phyloP scores from a whole-genome alignment of 1,140 invertebrate genomes.

The Drosophila gunungcola region DNA sequence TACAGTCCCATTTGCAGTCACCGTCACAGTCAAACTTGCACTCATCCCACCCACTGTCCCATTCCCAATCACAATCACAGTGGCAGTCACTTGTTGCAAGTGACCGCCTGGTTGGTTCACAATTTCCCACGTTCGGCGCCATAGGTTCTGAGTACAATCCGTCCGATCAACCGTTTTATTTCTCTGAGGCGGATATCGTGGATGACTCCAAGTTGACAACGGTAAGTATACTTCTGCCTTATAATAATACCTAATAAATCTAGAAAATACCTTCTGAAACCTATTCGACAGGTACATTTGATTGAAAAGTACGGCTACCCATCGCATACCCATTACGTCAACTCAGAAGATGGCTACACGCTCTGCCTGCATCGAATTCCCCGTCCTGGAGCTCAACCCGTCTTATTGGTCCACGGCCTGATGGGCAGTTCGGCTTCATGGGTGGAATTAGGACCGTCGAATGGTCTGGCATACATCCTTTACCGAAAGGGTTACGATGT shows the following conservation, averaged over 20 bases:
- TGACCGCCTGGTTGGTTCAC: background rate
- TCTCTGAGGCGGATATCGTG: constrained; percentile 3
- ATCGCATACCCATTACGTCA: constrained; percentile 85
- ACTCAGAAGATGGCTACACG: constrained; percentile 86
- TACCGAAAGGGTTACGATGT: constrained; percentile 89
- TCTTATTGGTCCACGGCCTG: constrained; percentile 89
- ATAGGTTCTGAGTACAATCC: no score
- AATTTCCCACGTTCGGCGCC: background rate
- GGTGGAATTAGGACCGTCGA: constrained; percentile 86
- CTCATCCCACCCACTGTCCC: background rate
- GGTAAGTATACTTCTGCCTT: background rate
- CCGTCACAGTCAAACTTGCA: no score
- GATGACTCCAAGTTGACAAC: constrained; percentile 8
- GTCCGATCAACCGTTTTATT: background rate
- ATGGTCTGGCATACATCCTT: constrained; percentile 86
- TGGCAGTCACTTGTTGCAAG: background rate
- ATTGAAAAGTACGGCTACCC: constrained; percentile 86
- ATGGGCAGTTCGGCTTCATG: constrained; percentile 86
- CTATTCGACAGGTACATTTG: constrained; percentile 54
- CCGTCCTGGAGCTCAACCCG: constrained; percentile 55
- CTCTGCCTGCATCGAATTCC: constrained; percentile 85
- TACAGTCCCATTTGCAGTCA: background rate
- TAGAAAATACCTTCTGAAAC: background rate
- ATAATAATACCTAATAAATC: no score
- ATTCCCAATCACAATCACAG: background rate